These are phyloP conservation scores for Eupeodes luniger DNA, from an alignment of 2,888 invertebrate genomes.

Conservation along the genomic window DNA sequence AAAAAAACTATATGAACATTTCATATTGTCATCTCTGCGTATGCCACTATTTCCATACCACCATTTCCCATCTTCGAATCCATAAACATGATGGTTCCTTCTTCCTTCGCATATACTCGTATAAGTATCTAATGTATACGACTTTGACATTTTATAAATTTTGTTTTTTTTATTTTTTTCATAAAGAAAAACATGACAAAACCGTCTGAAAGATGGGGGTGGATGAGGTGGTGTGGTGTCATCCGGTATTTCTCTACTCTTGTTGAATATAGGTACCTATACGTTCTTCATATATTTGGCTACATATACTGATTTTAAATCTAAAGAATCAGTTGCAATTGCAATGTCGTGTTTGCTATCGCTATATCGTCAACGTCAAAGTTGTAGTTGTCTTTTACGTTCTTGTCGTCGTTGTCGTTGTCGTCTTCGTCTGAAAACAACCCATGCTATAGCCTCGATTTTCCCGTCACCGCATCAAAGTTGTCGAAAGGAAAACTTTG, in stretches of 20 bases:
- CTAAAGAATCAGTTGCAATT: slow-evolving; percentile 56
- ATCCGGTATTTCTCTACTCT: slow-evolving; percentile 21
- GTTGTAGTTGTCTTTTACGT: slow-evolving; percentile 1
- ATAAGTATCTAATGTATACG: neutral
- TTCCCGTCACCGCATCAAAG: slow-evolving; percentile 19
- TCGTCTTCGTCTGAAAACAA: neutral
- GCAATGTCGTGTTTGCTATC: slow-evolving; percentile 44
- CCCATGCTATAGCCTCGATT: neutral
- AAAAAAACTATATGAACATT: slow-evolving; percentile 44
- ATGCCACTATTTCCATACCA: slow-evolving; percentile 25
- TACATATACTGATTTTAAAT: slow-evolving; percentile 24
- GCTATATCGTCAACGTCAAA: slow-evolving; percentile 26
- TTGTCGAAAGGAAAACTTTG: slow-evolving; percentile 47
- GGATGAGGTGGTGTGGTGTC: neutral
- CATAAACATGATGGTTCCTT: slow-evolving; percentile 46
- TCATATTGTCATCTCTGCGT: slow-evolving; percentile 58
- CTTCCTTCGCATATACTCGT: slow-evolving; percentile 7
- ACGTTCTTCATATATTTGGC: slow-evolving; percentile 16
- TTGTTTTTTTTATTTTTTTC: slow-evolving; percentile 36
- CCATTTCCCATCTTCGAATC: slow-evolving; percentile 29
- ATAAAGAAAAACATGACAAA: slow-evolving; percentile 27
- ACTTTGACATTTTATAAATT: slow-evolving; percentile 59
- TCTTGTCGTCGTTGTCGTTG: slow-evolving; percentile 3
- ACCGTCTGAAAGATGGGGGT: slow-evolving; percentile 25
- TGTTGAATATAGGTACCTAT: slow-evolving; percentile 29